Conservation (phyloP, 2,888 invertebrate species). For the Dastarcus helophoroides region DNA sequence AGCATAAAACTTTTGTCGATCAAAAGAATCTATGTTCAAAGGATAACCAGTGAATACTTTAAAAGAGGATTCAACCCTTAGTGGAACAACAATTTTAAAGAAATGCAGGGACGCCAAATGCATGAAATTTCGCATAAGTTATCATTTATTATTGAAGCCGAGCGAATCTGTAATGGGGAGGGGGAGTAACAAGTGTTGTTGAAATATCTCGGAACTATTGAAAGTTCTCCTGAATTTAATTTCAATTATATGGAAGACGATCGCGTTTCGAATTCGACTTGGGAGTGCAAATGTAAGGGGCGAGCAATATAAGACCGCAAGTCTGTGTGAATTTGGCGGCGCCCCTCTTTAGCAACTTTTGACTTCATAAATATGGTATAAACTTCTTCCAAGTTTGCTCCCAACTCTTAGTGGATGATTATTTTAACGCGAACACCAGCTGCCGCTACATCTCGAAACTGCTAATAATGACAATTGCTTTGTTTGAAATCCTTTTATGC, state of each 20-base stretch:
- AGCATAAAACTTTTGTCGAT: too few relatives aligned
- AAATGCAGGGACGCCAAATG: too few relatives aligned
- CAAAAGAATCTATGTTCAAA: too few relatives aligned
- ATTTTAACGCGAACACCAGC: constrained; percentile 29
- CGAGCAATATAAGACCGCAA: constrained; percentile 12
- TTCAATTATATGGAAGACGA: background rate
- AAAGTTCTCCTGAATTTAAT: background rate
- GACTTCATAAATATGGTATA: constrained; percentile 30
- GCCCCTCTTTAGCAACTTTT: constrained; percentile 23
- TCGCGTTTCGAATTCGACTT: constrained; percentile 4
- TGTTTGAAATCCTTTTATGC: too few relatives aligned
- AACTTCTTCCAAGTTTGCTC: constrained; percentile 26
- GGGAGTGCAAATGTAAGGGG: constrained; percentile 8
- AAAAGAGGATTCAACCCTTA: too few relatives aligned
- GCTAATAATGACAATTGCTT: constrained; percentile 5
- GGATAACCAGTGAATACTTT: too few relatives aligned
- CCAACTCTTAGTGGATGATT: constrained; percentile 28
- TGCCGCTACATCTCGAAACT: constrained; percentile 20
- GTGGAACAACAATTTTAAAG: too few relatives aligned
- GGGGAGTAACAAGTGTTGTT: background rate
- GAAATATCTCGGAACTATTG: constrained; percentile 1
- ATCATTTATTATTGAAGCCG: too few relatives aligned
- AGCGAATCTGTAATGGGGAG: too few relatives aligned
- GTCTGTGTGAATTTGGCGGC: constrained; percentile 13
- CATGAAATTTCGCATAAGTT: too few relatives aligned